Evolutionary conservation across 2,797 vertebrate genomes (phyloP).

Genomic region (Acipenser ruthenus): DNA sequence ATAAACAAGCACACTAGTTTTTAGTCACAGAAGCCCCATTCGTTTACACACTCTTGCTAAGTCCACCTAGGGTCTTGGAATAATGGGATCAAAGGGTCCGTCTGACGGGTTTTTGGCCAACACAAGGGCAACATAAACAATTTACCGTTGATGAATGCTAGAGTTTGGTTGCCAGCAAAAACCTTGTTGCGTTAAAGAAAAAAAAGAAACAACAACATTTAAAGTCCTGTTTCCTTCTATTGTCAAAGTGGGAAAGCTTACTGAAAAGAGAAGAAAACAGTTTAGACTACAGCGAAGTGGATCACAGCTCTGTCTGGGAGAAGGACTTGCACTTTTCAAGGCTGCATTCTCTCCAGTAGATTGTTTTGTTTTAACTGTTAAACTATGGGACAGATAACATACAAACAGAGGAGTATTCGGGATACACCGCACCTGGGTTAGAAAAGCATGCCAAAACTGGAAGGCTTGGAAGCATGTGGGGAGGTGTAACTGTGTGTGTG

Average conservation of each 20-base stretch:
- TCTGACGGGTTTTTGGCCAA: conserved; percentile 1
- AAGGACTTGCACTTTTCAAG: too few relatives aligned
- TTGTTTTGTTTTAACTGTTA: not conserved
- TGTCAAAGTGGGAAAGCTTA: conserved; percentile 8
- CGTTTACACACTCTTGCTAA: not conserved
- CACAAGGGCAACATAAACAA: not conserved
- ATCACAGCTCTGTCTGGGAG: not conserved
- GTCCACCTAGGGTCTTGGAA: not conserved
- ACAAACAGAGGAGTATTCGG: not conserved
- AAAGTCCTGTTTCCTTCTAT: conserved; percentile 15
- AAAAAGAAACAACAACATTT: not conserved
- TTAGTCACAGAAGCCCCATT: too few relatives aligned
- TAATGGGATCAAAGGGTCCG: not conserved
- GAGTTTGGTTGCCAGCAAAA: not conserved
- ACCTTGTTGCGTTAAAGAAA: not conserved
- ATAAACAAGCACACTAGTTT: not conserved
- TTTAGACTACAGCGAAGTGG: not conserved
- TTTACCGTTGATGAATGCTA: not conserved
- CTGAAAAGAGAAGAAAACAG: not conserved
- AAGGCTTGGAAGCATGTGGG: too few relatives aligned
- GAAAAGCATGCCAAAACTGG: not conserved
- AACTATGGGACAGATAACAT: not conserved
- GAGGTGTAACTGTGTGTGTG: too few relatives aligned
- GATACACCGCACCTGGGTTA: not conserved
- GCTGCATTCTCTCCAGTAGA: not conserved